These are phyloP conservation scores for Agonopterix heracliana DNA, from an alignment of 2,888 invertebrate species.

Conservation along the genomic window DNA sequence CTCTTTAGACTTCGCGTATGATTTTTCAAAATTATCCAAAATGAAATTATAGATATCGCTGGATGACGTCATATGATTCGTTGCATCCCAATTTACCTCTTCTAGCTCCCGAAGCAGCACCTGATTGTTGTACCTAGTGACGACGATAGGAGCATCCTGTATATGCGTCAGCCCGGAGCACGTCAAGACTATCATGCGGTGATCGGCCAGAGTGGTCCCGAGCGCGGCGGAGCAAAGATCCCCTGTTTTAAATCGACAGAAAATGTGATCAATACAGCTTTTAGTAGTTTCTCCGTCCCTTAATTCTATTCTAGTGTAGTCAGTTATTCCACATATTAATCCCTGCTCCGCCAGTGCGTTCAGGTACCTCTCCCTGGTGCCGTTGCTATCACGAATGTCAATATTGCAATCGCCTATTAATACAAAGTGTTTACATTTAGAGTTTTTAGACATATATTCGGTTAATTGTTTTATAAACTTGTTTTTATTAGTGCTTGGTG, in stretches of 20 bases:
- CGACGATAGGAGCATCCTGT: background rate
- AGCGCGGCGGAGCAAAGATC: conserved; percentile 1
- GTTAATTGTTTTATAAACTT: conserved; percentile 4
- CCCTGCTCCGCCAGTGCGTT: conserved; percentile 7
- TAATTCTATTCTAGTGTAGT: conserved; percentile 13
- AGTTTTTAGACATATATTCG: background rate
- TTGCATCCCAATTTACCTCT: background rate
- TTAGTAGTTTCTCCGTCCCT: conserved; percentile 1
- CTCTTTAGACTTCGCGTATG: background rate
- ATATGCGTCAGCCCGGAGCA: background rate
- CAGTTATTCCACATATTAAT: conserved; percentile 13
- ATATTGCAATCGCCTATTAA: conserved; percentile 12
- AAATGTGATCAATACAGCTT: conserved; percentile 1
- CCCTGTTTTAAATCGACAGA: background rate
- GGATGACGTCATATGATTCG: background rate
- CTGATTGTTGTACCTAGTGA: background rate
- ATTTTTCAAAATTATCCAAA: background rate
- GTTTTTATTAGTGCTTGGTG: conserved; percentile 10
- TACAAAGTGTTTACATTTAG: background rate
- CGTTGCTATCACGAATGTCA: conserved; percentile 7
- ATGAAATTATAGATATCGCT: background rate
- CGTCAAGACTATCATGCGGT: background rate
- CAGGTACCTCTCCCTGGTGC: conserved; percentile 2
- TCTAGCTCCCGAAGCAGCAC: background rate
- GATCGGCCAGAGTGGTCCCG: too few species aligned